Base-by-base conservation (phyloP, 2,113 vertebrate genomes). In the Peromyscus californicus region DNA sequence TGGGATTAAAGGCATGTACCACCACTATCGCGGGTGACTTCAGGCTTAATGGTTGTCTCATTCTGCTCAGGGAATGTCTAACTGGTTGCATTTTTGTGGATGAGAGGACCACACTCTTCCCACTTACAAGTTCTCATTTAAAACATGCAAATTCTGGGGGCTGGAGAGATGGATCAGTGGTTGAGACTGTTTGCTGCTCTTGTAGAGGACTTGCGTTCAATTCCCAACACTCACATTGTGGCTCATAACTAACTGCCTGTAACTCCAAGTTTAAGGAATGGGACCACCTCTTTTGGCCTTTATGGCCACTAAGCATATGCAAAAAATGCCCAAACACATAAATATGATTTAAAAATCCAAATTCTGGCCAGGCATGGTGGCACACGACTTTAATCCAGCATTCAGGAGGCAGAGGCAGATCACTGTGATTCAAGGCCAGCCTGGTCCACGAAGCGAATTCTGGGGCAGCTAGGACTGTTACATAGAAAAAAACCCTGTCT, bases 121-220 rank as follows among this genome's bases (percentile, higher is more conserved):
- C 21, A 59, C 70, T 79, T 91, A 69, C 2, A 91, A 42, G 24
- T 94, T 90, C 36, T 92, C 78, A 89, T 78, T 90, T 36, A 36
- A 59, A 59, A 82, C 19, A 82, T 59, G 17, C 10, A 82, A 57
- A 82, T 82, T 82, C 22, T 83, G 7, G 80, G 21, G 57, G 33
- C 22, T 83, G 13, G n/a, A 83, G 57, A 83, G 57, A 39, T 29
- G 22, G 57, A 61, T 61, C 22, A 61, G 57, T 16, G 22, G 22
- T 83, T 39, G 61, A 61, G 54, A 29, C 11, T 39, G 15, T 36
- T 61, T 8, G 12, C 19, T n/a, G 24, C 36, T 61, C 80, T 61
- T 16, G 22, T 39, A 39, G 80, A 39, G 36, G 36, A 61, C n/a
- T 22, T 29, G 22, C 6, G 4, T 39, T 61, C 57, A 83, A 61